Evolutionary conservation across 2,888 invertebrate genomes (phyloP), one percentile per base, ranked within the genome.

Genomic region (Hyposoter didymator): DNA sequence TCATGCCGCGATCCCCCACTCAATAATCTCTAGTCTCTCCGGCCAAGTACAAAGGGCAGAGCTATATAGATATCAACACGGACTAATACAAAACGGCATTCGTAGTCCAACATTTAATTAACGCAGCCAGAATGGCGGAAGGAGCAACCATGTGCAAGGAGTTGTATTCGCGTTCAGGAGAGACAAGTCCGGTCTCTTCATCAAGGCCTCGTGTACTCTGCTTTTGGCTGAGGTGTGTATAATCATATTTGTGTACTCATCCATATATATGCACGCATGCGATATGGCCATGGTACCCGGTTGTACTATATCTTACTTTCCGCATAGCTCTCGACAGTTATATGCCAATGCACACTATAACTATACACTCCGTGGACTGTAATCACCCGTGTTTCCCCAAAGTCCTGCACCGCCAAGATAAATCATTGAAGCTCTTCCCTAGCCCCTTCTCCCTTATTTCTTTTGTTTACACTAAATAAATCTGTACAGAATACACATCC

Each of bases 171-270:
- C 84, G 76, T 59, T 59, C 55, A 43, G 84, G 45, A 14, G 49
- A 45, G 19, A n/a, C 66, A 52, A 52, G 73, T 62, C 59, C 66
- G 22, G 45, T 82, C 73, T 59, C 73, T 84, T 75, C 82, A 78
- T 84, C 84, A 69, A 39, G 82, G 35, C n/a, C 17, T 2, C 52
- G 28, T 62, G 43, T 74, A 55, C 69, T 35, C 47, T 39, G 78
- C 69, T 49, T 73, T 62, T 19, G 69, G 32, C 78, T 69, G 35
- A 69, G 69, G 28, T 49, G 22, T 70, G 66, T 35, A 59, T 70
- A 69, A 75, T 62, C 75, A 64, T 70, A 64, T 43, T 22, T 79
- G n/a, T 64, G 35, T n/a, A 64, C 19, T 28, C 28, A 12, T 8
- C 19, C 59, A 59, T 28, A 72, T 12, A 52, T 35, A 52, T 52